Percentiles rank a stretch among this genome's conserved stretches.
Evolutionary conservation across 2,888 invertebrate species (phyloP).

Genomic region (Callyntrura sp.): DNA sequence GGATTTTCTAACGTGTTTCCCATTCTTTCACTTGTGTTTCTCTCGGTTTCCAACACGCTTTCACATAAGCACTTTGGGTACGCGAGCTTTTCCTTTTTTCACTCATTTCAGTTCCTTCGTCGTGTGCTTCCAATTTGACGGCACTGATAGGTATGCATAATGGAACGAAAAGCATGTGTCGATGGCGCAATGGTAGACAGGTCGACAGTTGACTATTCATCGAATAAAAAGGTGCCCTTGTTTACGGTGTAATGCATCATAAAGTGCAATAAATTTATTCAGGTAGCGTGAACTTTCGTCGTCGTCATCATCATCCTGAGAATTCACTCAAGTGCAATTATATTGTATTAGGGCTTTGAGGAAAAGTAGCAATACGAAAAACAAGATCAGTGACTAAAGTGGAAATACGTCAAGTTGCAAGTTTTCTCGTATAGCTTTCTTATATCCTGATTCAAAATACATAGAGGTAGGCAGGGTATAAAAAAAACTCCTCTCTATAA

Average conservation of each 20-base stretch:
- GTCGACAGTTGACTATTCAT: conserved; percentile 3
- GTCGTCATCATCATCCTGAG: conserved; percentile 34
- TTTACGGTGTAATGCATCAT: conserved; percentile 72
- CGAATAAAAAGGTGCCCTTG: conserved; percentile 37
- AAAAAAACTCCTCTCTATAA: neutral
- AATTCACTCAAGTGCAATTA: conserved; percentile 67
- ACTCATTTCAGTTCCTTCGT: conserved; percentile 6
- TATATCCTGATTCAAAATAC: neutral
- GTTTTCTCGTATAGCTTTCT: neutral
- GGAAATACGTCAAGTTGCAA: neutral
- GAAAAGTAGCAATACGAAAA: neutral
- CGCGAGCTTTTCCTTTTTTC: conserved; percentile 11
- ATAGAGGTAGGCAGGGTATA: neutral
- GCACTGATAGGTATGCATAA: neutral
- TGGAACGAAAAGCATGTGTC: neutral
- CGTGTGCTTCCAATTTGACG: neutral
- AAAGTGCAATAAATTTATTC: conserved; percentile 66
- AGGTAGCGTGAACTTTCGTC: conserved; percentile 59
- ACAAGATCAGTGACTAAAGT: conserved; percentile 5
- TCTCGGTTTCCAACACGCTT: conserved; percentile 9
- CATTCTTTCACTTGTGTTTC: neutral
- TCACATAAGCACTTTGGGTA: too few relatives aligned
- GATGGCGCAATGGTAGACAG: neutral
- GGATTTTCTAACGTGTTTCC: conserved; percentile 68
- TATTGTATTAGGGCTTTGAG: conserved; percentile 44